A percentile compares a stretch with the other conserved stretches of the same genome.
Conservation (phyloP, 2,797 vertebrate genomes). For the Amblyopsis hoosieri region DNA sequence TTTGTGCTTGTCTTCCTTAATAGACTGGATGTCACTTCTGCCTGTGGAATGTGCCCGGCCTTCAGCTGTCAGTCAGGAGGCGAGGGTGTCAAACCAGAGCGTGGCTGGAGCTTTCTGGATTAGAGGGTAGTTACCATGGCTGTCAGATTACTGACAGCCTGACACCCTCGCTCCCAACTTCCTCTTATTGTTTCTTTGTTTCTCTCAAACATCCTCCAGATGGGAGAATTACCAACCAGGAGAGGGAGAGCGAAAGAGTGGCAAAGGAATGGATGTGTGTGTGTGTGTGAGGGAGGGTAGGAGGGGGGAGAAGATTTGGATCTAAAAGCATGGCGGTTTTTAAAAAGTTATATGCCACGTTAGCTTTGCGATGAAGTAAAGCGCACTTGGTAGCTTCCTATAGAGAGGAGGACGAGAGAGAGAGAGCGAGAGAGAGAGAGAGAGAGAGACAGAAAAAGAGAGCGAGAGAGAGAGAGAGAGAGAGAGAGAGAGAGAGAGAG, state of each 20-base stretch:
- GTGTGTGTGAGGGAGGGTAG: slow-evolving; percentile 1
- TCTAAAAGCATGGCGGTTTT: slow-evolving; percentile 72
- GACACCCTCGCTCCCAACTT: slow-evolving; percentile 97
- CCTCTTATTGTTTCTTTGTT: slow-evolving; percentile 96
- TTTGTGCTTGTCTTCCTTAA: slow-evolving; percentile 99
- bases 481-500: slow-evolving; percentile 48
- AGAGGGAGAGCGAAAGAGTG: slow-evolving; percentile 47
- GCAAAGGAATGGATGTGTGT: slow-evolving; percentile 7
- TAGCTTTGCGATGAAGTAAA: slow-evolving; percentile 81
- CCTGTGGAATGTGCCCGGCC: slow-evolving; percentile 95
- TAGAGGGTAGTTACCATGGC: slow-evolving; percentile 99
- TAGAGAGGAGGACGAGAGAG: slow-evolving; percentile 38
- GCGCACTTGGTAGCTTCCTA: slow-evolving; percentile 63
- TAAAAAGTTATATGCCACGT: slow-evolving; percentile 77
- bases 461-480: slow-evolving; percentile 51
- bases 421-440: slow-evolving; percentile 55
- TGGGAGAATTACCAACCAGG: slow-evolving; percentile 80
- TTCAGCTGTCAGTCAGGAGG: slow-evolving; percentile 99
- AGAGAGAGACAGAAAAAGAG: slow-evolving; percentile 53
- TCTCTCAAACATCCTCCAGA: slow-evolving; percentile 85
- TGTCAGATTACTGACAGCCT: slow-evolving; percentile 99
- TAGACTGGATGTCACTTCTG: slow-evolving; percentile 99
- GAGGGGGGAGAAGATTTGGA: slow-evolving; percentile 17
- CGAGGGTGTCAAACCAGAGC: slow-evolving; percentile 94
- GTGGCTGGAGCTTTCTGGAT: slow-evolving; percentile 98